Base-by-base conservation (phyloP, 2,113 vertebrate genomes). In the Catagonus wagneri region DNA sequence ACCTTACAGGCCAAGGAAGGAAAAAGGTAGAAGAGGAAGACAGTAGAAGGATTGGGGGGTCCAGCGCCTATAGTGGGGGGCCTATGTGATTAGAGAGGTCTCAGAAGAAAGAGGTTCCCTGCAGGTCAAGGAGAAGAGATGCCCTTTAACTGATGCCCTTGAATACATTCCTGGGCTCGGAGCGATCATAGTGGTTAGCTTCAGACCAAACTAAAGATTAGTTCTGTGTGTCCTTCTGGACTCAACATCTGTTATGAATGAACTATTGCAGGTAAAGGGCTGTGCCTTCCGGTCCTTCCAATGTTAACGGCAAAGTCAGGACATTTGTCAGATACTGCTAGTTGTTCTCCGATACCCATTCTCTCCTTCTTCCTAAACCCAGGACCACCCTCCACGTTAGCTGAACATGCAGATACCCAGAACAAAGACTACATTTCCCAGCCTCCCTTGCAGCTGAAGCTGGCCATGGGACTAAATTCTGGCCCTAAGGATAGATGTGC, bases 381-480 rank as follows among this genome's bases (percentile, higher is more conserved):
- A 75, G 74, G 75, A n/a, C 9, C 6, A 0, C 27, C 29, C 39
- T 56, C 17, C 58, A 75, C 34, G 75, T 65, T 58, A 71, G 63
- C 17, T 90, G 54, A 74, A 50, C 22, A 3, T 27, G 25, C 29
- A 56, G 39, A 32, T 96, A 16, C 52, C 6, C 32, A 83, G 13
- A 85, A 54, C 39, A 83, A 71, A 75, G n/a, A 65, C 66, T 92
- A 8, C 19, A 58, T 94, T 92, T 92, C 34, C 56, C 44, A 92
- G 25, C n/a, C 60, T 96, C 23, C 3, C 17, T 65, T 97, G 54
- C n/a, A 79, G 52, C n/a, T 85, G 66, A 83, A 34, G 22, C 44
- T 83, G 52, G n/a, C 54, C 32, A 27, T 34, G 58, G 86, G 34
- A 74, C 25, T 68, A 54, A 75, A 29, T 72, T 69, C 56, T 65